Conservation (phyloP, 92 coral and sea anemone species). For the Chrysogorgia sp. region DNA sequence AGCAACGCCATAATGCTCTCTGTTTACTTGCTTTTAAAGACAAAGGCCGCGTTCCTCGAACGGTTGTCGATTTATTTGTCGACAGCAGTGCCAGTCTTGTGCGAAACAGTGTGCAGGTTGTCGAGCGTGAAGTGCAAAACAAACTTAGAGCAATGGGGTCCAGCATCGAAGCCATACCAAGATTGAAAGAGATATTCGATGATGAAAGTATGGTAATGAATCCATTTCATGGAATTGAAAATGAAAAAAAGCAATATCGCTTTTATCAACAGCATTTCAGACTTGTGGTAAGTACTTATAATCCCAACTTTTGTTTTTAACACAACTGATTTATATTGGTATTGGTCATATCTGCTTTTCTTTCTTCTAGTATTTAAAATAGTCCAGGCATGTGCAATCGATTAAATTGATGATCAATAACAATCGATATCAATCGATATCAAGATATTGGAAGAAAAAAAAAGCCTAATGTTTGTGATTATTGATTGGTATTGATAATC, state of each 20-base stretch:
- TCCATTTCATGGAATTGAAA: slow-evolving; percentile 59
- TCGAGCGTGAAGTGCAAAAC: slow-evolving; percentile 32
- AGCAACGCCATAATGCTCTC: slow-evolving; percentile 42
- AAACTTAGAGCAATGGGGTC: slow-evolving; percentile 49
- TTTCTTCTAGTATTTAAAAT: too few relatives aligned
- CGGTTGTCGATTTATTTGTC: slow-evolving; percentile 52
- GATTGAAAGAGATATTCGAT: slow-evolving; percentile 44
- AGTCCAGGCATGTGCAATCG: too few relatives aligned
- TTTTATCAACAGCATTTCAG: slow-evolving; percentile 56
- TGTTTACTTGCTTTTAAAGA: slow-evolving; percentile 59
- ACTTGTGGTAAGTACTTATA: slow-evolving; percentile 67
- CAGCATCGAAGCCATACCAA: slow-evolving; percentile 36
- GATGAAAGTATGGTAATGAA: slow-evolving; percentile 35
- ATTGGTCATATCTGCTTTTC: too few relatives aligned
- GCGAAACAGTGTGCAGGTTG: slow-evolving; percentile 37
- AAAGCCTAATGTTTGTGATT: too few relatives aligned
- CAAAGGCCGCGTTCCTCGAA: slow-evolving; percentile 64
- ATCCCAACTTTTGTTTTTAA: too few relatives aligned
- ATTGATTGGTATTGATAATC: too few relatives aligned
- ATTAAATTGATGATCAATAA: too few relatives aligned
- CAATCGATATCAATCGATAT: too few relatives aligned
- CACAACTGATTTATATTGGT: too few relatives aligned
- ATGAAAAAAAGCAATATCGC: slow-evolving; percentile 48
- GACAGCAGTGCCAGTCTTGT: slow-evolving; percentile 48
- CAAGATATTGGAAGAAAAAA: too few relatives aligned